Conservation (phyloP, 1,140 invertebrate genomes). For the Diabrotica undecimpunctata region DNA sequence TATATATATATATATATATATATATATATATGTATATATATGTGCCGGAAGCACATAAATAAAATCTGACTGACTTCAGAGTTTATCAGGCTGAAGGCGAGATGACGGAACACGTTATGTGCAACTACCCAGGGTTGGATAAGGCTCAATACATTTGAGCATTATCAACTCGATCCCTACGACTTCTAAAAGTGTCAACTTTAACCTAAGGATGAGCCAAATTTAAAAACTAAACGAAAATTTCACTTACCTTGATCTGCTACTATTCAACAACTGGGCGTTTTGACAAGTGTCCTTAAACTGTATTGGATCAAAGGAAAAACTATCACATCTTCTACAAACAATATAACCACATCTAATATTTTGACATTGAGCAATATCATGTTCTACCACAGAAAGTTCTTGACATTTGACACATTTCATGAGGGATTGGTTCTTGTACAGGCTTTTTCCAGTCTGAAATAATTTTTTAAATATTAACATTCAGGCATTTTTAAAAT, state of each 20-base stretch:
- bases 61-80: no score
- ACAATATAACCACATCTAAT: slow-evolving; percentile 36
- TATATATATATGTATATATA: no score
- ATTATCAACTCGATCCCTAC: neutral
- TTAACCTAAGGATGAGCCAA: neutral
- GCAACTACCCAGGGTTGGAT: neutral
- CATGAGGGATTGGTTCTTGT: slow-evolving; percentile 29
- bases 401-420: slow-evolving; percentile 35
- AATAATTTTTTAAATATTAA: neutral
- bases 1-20: no score
- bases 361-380: slow-evolving; percentile 36
- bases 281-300: slow-evolving; percentile 34
- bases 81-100: no score
- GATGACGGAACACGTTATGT: no score
- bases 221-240: neutral
- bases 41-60: no score
- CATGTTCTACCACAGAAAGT: slow-evolving; percentile 35
- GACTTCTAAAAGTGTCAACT: neutral
- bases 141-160: no score
- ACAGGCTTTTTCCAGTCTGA: slow-evolving; percentile 26
- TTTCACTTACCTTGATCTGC: neutral
- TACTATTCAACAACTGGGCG: slow-evolving; percentile 10
- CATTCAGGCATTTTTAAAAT: no score
- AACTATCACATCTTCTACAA: slow-evolving; percentile 36
- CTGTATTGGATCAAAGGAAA: slow-evolving; percentile 29